phyloP scores from a whole-genome alignment of 2,113 vertebrate genomes.

The Calypte anna region DNA sequence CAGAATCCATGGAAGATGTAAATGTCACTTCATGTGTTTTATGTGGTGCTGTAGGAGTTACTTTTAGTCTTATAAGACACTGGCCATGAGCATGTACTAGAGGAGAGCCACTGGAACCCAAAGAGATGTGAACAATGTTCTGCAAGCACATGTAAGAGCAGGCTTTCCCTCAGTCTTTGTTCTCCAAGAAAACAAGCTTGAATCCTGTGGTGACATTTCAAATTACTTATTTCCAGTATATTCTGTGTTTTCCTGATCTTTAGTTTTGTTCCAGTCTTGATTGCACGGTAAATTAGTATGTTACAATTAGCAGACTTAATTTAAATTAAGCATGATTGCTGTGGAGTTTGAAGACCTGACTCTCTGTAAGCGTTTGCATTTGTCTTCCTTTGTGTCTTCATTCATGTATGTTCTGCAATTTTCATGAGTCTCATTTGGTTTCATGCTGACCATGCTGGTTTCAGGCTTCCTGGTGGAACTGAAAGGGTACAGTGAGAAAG shows the following conservation, averaged over 20 bases:
- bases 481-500: not conserved
- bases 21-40: not conserved
- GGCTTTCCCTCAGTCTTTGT: not conserved
- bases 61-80: not conserved
- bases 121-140: not conserved
- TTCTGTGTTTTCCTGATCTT: conserved; percentile 28
- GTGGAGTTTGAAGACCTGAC: conserved; percentile 5
- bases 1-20: not conserved
- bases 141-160: not conserved
- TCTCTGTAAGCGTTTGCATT: not conserved
- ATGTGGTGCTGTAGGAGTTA: not conserved
- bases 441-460: not conserved
- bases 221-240: conserved; percentile 5
- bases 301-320: conserved; percentile 46
- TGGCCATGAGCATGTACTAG: not conserved
- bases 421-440: not conserved
- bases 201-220: not conserved
- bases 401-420: not conserved
- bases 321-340: conserved; percentile 33
- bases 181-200: not conserved
- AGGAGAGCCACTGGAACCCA: not conserved
- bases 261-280: conserved; percentile 26
- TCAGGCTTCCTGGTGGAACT: not conserved
- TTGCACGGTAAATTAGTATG: conserved; percentile 11
- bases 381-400: not conserved